These are phyloP conservation scores for Agapetus fuscipes DNA, from an alignment of 2,888 invertebrate species.

Conservation along the genomic window DNA sequence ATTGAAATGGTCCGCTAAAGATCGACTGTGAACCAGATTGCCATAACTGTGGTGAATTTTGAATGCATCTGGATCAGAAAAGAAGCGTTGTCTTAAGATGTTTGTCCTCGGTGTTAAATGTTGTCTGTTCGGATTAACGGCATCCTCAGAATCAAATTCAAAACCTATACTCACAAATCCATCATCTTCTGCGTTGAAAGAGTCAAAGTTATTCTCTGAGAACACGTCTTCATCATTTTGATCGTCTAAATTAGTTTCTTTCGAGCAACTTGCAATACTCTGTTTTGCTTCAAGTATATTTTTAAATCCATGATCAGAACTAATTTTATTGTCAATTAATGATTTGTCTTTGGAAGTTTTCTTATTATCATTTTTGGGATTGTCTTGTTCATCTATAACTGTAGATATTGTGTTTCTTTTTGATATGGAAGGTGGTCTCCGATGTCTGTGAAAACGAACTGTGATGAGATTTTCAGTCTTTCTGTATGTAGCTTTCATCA, in stretches of 20 bases:
- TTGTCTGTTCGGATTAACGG: neutral
- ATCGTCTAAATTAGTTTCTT: neutral
- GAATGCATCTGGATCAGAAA: neutral
- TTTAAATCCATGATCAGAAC: too few relatives aligned
- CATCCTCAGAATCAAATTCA: constrained; percentile 7
- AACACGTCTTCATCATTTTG: too few relatives aligned
- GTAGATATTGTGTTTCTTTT: constrained; percentile 37
- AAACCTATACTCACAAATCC: constrained; percentile 12
- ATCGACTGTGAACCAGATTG: neutral
- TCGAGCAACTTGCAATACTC: neutral
- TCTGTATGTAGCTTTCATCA: constrained; percentile 37
- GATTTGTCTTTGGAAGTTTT: too few relatives aligned
- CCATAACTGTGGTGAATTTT: neutral
- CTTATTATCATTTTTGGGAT: too few relatives aligned
- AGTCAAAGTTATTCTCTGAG: too few relatives aligned
- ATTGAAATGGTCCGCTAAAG: neutral
- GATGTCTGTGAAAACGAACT: constrained; percentile 32
- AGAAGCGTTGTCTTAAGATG: neutral
- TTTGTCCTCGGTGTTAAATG: neutral
- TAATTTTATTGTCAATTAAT: too few relatives aligned
- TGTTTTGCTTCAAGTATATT: too few relatives aligned
- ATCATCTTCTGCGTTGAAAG: constrained; percentile 2
- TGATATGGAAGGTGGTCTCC: constrained; percentile 24
- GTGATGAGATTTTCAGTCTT: constrained; percentile 37
- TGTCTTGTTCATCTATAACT: constrained; percentile 26